phyloP scores from a whole-genome alignment of 30 jellyfish, hydroid and myxozoan species.

The Clytia hemisphaerica region DNA sequence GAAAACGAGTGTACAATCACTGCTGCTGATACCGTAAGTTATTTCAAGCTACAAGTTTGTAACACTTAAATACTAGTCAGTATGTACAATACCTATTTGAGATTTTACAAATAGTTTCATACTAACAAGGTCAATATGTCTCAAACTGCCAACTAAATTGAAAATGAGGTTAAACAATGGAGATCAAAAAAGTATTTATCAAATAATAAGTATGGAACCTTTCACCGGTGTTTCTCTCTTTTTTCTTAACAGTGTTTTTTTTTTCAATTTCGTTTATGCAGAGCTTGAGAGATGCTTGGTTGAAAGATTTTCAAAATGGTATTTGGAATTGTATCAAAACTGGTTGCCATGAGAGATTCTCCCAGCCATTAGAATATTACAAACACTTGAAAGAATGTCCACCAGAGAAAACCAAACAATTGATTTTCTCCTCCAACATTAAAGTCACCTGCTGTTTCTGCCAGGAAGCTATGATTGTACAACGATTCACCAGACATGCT shows the following conservation, averaged over 20 bases:
- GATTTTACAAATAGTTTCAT: no score
- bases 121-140: no score
- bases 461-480: not conserved
- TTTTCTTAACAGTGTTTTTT: not conserved
- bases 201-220: no score
- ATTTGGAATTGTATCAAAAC: conserved; percentile 7
- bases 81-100: no score
- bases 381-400: not conserved
- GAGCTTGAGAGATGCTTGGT: conserved; percentile 2
- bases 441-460: conserved; percentile 8
- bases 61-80: no score
- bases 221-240: not conserved
- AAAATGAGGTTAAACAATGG: no score
- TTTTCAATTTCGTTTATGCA: not conserved
- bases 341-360: not conserved
- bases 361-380: not conserved
- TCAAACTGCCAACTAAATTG: no score
- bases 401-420: not conserved
- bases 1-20: no score
- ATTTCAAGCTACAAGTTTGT: no score
- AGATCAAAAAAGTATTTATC: no score
- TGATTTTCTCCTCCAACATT: not conserved
- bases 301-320: not conserved
- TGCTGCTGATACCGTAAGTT: no score
- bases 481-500: not conserved